Evolutionary conservation across 2,888 invertebrate species (phyloP), one percentile per base, ranked within the genome.

Genomic region (Gerosis bhagava): DNA sequence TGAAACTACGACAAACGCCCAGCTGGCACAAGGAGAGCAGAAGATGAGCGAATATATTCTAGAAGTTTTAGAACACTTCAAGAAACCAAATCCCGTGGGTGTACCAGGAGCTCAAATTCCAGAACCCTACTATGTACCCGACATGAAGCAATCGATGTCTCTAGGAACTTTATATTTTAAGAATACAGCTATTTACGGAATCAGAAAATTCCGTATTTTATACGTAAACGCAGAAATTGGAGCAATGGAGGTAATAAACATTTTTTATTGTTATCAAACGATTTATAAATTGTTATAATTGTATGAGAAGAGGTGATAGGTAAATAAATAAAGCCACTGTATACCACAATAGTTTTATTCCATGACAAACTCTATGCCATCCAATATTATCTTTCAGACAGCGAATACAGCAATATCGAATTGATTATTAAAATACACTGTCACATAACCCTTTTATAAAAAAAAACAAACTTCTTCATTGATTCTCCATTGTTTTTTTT

Each of bases 121-220:
- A 0, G 97, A 97, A 69, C 97, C 97, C 0, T 93, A 95, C 84
- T 80, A 90, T 0, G 93, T 97, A 13, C 96, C 96, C 0, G 93
- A 95, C 58, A 93, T 95, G 83, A 92, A 91, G 46, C 93, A 94
- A 60, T 92, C 93, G 12, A 91, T 94, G 51, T 92, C 93, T 2
- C 89, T 96, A 54, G 93, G 93, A 0, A 88, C 63, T 2, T 43
- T 97, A 73, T 89, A 91, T 62, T 94, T 97, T 76, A 93, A 91
- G 65, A 90, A 94, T 52, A 92, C 94, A 4, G 91, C 92, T 49
- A 91, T 96, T 0, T 91, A 94, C 61, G 97, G 96, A 2, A 83
- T 97, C 48, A 94, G 94, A 55, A 93, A 95, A 67, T 96, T 97
- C 73, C 91, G 93, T 16, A 92, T 97, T 32, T 87, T 93, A 15